Conservation (phyloP, 1,140 invertebrate species). For the Plodia interpunctella region DNA sequence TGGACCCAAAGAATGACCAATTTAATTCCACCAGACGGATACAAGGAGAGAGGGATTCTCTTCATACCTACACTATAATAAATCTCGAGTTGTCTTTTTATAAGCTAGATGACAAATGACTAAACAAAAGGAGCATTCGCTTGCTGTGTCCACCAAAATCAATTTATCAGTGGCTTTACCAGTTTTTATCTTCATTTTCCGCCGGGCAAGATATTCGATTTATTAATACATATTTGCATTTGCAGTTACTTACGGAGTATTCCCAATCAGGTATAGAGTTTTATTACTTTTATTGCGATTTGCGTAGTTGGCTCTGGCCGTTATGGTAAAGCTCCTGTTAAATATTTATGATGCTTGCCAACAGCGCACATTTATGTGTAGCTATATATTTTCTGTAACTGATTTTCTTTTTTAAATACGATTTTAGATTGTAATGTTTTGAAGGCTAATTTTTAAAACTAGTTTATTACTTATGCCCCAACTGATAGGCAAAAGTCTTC, state of each 20-base stretch:
- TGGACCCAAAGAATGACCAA: too few species aligned
- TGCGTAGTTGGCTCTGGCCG: not conserved
- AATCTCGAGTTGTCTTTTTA: too few species aligned
- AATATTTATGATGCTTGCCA: not conserved
- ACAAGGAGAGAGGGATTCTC: too few species aligned
- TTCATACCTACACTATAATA: too few species aligned
- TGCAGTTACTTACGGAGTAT: too few species aligned
- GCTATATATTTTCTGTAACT: not conserved
- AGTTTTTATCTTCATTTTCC: not conserved
- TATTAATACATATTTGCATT: conserved; percentile 1
- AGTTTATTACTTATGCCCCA: too few species aligned
- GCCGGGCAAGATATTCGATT: not conserved
- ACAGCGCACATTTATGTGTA: not conserved
- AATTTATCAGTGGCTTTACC: not conserved
- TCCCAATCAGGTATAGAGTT: conserved; percentile 1
- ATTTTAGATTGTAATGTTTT: not conserved
- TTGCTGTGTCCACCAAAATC: not conserved
- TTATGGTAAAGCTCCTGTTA: not conserved
- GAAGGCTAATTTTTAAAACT: too few species aligned
- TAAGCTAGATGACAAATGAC: too few species aligned
- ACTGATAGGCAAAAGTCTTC: too few species aligned
- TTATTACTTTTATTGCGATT: conserved; percentile 2
- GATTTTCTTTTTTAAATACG: not conserved
- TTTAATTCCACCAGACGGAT: too few species aligned
- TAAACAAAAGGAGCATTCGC: not conserved